Evolutionary conservation across 2,888 invertebrate species (phyloP), one percentile per base, ranked within the genome.

Genomic region (Drepana falcataria): DNA sequence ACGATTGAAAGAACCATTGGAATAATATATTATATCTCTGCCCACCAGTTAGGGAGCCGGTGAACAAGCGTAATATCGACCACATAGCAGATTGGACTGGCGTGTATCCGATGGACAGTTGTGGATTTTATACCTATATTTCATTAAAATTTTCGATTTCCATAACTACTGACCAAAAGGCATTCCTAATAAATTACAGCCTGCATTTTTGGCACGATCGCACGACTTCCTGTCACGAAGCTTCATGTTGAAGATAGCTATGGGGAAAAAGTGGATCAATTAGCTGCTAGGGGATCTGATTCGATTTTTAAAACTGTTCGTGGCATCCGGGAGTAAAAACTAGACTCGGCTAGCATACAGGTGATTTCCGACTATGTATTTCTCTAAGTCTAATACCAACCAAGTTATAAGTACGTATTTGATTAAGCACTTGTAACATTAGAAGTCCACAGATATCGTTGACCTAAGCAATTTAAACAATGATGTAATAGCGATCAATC

Each of bases 161-260:
- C 9, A 40, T 34, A 40, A 51, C 37, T 34, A 51, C 35, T 33
- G 33, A 51, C 21, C 21, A 21, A 21, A 21, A 40, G 51, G 9
- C 41, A 51, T 41, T 51, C 51, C 51, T 40, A 41, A 51, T 41
- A 41, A 33, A 44, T 44, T 44, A 44, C 9, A 9, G 44, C 9
- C 3, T 9, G 1, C 44, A 44, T 9, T 9, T 44, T 44, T 9
- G 3, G 9, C 6, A 44, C 44, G 44, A 9, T 3, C 9, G 44
- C 44, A 44, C 44, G 44, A 44, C 51, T 51, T 51, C 51, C 51
- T 51, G 51, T 51, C 51, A 51, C 51, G 51, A 51, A 40, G 40
- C 7, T 40, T 51, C 40, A 40, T 51, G 51, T 40, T 40, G 44
- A 51, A 51, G 33, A 21, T 51, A 40, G 41, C 33, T 40, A 33